Evolutionary conservation across 1,140 invertebrate species (phyloP).

Genomic region (Tenebrio molitor): DNA sequence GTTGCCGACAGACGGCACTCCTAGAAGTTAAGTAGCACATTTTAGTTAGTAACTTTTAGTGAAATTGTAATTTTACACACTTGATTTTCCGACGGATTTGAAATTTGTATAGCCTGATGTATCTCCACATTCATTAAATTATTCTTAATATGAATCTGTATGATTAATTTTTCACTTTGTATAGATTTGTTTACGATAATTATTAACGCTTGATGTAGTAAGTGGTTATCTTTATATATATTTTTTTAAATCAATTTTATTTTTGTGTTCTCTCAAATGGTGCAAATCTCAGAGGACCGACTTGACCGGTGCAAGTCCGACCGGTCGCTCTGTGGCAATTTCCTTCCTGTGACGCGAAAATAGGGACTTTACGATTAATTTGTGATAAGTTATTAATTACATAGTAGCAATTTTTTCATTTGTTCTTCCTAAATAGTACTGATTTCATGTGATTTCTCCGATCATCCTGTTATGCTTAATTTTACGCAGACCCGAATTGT

Average conservation of each 20-base stretch:
- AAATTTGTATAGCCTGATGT: conserved; percentile 26
- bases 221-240: conserved; percentile 44
- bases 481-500: neutral
- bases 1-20: conserved; percentile 1
- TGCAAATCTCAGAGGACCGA: conserved; percentile 52
- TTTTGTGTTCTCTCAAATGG: conserved; percentile 49
- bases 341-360: conserved; percentile 33
- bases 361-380: neutral
- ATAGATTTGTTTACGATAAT: conserved; percentile 40
- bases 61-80: conserved; percentile 1
- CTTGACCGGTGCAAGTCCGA: conserved; percentile 60
- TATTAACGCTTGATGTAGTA: neutral
- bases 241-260: conserved; percentile 54
- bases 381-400: conserved; percentile 43
- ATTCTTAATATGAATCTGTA: conserved; percentile 32
- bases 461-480: neutral
- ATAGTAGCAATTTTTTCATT: conserved; percentile 26
- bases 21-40: conserved; percentile 44
- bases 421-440: conserved; percentile 10
- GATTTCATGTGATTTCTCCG: neutral
- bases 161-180: conserved; percentile 31
- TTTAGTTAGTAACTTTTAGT: conserved; percentile 13
- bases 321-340: conserved; percentile 51
- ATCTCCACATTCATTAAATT: conserved; percentile 28
- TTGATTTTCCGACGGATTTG: neutral